Percentiles rank a stretch among this genome's conserved stretches.
Conservation (phyloP, 2,888 invertebrate genomes). For the Callosobruchus maculatus region DNA sequence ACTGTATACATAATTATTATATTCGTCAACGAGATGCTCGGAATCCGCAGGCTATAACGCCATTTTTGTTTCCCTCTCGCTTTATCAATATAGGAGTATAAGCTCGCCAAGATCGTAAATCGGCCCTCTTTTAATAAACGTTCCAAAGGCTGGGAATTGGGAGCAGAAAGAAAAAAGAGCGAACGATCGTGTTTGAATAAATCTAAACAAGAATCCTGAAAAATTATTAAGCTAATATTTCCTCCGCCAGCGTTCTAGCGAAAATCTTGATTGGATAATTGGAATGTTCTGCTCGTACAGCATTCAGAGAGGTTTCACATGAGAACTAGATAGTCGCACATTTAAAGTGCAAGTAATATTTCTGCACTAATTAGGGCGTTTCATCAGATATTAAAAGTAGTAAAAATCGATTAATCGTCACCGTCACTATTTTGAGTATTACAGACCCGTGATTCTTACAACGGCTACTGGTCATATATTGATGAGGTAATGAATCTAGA, state of each 20-base stretch:
- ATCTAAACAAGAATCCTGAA: background rate
- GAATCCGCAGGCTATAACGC: background rate
- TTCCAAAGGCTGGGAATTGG: background rate
- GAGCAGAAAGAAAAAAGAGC: background rate
- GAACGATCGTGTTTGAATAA: background rate
- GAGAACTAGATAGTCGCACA: background rate
- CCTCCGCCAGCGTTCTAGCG: background rate
- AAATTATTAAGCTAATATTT: background rate
- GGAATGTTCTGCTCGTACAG: background rate
- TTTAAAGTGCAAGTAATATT: too few species aligned
- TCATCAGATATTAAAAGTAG: too few species aligned
- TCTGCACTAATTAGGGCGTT: too few species aligned
- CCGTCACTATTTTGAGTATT: too few species aligned
- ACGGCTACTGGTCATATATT: too few species aligned
- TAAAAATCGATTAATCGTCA: too few species aligned
- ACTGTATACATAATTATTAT: too few species aligned
- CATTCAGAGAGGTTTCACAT: background rate
- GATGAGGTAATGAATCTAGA: too few species aligned
- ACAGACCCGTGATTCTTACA: too few species aligned
- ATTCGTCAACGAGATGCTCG: background rate
- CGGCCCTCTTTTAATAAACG: background rate
- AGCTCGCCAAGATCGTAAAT: background rate
- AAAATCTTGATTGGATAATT: background rate
- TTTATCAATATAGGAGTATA: background rate
- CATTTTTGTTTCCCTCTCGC: background rate